Percentiles rank a stretch among this genome's conserved stretches.
Evolutionary conservation across 2,888 invertebrate species (phyloP).

Genomic region (Rhogogaster chlorosoma): DNA sequence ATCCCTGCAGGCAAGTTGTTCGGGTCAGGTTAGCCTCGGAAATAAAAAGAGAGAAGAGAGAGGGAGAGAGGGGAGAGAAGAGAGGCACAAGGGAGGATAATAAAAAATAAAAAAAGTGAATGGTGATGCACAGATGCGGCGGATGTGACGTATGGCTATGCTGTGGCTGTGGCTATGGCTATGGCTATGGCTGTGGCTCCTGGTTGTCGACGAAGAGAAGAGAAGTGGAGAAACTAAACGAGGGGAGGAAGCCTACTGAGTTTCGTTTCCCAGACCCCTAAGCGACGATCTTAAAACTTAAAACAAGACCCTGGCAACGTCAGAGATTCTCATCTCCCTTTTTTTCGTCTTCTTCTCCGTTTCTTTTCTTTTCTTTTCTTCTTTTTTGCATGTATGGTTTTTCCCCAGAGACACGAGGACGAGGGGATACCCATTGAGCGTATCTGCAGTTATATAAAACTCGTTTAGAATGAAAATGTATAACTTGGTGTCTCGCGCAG

Average conservation of each 20-base stretch:
- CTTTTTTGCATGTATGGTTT: background rate
- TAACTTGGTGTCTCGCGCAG: background rate
- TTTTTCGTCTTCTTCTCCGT: background rate
- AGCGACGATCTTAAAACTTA: slow-evolving; percentile 34
- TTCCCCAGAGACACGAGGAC: background rate
- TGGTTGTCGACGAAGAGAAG: slow-evolving; percentile 35
- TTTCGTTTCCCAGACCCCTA: slow-evolving; percentile 37
- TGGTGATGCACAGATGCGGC: slow-evolving; percentile 75
- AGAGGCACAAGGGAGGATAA: slow-evolving; percentile 5
- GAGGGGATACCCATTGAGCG: background rate
- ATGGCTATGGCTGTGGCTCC: slow-evolving; percentile 35
- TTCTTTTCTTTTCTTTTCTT: background rate
- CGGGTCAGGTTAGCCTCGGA: slow-evolving; percentile 6
- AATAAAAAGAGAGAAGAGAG: slow-evolving; percentile 42
- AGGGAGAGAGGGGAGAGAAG: background rate
- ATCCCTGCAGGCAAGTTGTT: background rate
- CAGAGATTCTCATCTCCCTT: slow-evolving; percentile 41
- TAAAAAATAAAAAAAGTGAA: slow-evolving; percentile 60
- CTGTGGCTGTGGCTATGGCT: slow-evolving; percentile 10
- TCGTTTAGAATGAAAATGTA: background rate
- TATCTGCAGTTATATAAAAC: background rate
- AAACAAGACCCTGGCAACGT: slow-evolving; percentile 13
- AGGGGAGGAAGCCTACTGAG: slow-evolving; percentile 8
- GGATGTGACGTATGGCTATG: slow-evolving; percentile 69
- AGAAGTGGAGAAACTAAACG: slow-evolving; percentile 38